Evolutionary conservation across 2,888 invertebrate species (phyloP).

Genomic region (Melitaea athalia): DNA sequence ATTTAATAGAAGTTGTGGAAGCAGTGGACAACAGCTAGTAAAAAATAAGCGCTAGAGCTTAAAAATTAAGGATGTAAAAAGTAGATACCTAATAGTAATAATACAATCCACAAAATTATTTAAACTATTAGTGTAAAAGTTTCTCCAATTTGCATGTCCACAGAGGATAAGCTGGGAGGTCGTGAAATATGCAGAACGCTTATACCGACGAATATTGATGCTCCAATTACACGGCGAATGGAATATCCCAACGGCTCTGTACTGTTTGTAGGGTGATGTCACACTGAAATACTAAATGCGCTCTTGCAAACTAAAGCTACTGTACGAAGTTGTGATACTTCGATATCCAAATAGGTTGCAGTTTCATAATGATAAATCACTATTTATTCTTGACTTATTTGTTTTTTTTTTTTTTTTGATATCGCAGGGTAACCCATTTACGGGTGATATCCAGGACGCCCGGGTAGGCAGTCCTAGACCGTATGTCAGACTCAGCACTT

Average conservation of each 20-base stretch:
- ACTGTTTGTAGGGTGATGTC: conserved; percentile 24
- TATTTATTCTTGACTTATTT: too few relatives aligned
- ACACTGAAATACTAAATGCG: background rate
- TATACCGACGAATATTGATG: conserved; percentile 59
- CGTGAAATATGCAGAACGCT: conserved; percentile 61
- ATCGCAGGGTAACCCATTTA: too few relatives aligned
- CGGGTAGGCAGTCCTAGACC: too few relatives aligned
- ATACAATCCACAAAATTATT: conserved; percentile 7
- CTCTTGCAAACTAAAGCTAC: background rate
- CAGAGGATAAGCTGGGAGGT: conserved; percentile 17
- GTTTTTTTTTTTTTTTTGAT: too few relatives aligned
- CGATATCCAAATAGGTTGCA: too few relatives aligned
- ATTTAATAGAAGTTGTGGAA: too few relatives aligned
- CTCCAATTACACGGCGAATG: conserved; percentile 61
- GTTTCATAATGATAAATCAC: too few relatives aligned
- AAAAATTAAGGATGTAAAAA: background rate
- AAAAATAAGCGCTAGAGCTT: too few relatives aligned
- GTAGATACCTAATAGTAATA: background rate
- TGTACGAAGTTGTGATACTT: background rate
- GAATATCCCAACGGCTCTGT: conserved; percentile 43
- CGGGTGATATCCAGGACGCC: too few relatives aligned
- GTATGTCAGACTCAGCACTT: too few relatives aligned
- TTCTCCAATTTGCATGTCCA: conserved; percentile 13
- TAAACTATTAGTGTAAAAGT: conserved; percentile 14
- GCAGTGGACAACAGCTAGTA: too few relatives aligned